These are phyloP conservation scores for Oryzaephilus surinamensis DNA, from an alignment of 1,140 invertebrate genomes.

Conservation along the genomic window DNA sequence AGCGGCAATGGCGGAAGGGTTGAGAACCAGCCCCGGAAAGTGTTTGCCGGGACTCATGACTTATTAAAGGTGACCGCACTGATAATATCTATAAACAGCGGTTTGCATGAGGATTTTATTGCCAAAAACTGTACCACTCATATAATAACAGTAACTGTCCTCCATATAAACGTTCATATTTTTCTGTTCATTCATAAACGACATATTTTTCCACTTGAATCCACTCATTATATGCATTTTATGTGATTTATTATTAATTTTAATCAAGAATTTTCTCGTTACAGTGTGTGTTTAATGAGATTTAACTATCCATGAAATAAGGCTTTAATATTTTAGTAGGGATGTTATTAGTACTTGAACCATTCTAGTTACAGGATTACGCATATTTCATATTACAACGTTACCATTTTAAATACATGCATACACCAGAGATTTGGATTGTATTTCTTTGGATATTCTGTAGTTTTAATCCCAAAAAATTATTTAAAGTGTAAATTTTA, in stretches of 20 bases:
- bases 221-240: no score
- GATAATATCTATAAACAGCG: slow-evolving; percentile 16
- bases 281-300: slow-evolving; percentile 8
- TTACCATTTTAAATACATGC: no score
- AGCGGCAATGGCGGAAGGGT: no score
- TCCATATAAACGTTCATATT: no score
- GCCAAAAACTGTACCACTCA: slow-evolving; percentile 11
- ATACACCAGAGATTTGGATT: no score
- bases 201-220: no score
- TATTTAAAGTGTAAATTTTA: no score
- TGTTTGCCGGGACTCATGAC: slow-evolving; percentile 9
- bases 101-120: slow-evolving; percentile 10
- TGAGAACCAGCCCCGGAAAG: slow-evolving; percentile 8
- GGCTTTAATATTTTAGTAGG: slow-evolving; percentile 10
- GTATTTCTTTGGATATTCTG: no score
- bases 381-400: no score
- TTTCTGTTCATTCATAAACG: no score
- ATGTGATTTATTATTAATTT: slow-evolving; percentile 10
- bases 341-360: slow-evolving; percentile 9
- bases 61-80: slow-evolving; percentile 14
- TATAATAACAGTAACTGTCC: no score
- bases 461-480: no score
- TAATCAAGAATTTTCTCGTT: slow-evolving; percentile 8
- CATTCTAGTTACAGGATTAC: slow-evolving; percentile 7
- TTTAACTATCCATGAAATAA: slow-evolving; percentile 14